Evolutionary conservation across 2,888 invertebrate species (phyloP).

Genomic region (Tupiocoris notatus): DNA sequence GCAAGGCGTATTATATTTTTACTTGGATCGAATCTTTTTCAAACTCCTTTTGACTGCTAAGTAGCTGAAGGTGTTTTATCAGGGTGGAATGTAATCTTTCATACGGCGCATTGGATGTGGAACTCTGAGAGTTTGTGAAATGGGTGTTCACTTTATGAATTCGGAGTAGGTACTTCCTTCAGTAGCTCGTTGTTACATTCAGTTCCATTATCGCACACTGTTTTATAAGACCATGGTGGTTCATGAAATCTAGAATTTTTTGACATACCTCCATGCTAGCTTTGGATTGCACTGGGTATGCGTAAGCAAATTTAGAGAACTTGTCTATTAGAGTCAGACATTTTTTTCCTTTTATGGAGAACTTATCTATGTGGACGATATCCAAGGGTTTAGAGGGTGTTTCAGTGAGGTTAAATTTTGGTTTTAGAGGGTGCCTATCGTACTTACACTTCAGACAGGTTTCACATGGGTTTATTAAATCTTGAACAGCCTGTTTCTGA

Average conservation of each 20-base stretch:
- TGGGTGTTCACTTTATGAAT: slow-evolving; percentile 39
- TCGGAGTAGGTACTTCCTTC: slow-evolving; percentile 34
- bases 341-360: slow-evolving; percentile 23
- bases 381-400: slow-evolving; percentile 15
- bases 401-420: slow-evolving; percentile 8
- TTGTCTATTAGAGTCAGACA: slow-evolving; percentile 20
- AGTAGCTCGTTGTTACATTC: slow-evolving; percentile 12
- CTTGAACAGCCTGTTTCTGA: slow-evolving; percentile 2
- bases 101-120: slow-evolving; percentile 12
- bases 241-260: slow-evolving; percentile 23
- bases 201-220: slow-evolving; percentile 29
- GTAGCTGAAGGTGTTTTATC: too few species aligned
- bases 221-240: slow-evolving; percentile 24
- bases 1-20: too few species aligned
- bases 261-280: too few species aligned
- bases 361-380: slow-evolving; percentile 13
- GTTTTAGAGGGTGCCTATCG: slow-evolving; percentile 28
- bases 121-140: slow-evolving; percentile 21
- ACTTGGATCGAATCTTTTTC: too few species aligned
- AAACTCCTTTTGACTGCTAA: too few species aligned
- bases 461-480: slow-evolving; percentile 31
- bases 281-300: not conserved
- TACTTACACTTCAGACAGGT: slow-evolving; percentile 18
- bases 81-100: slow-evolving; percentile 42
- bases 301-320: slow-evolving; percentile 32